phyloP scores from a whole-genome alignment of 2,888 invertebrate species.

The Himalopsyche kuldschensis region DNA sequence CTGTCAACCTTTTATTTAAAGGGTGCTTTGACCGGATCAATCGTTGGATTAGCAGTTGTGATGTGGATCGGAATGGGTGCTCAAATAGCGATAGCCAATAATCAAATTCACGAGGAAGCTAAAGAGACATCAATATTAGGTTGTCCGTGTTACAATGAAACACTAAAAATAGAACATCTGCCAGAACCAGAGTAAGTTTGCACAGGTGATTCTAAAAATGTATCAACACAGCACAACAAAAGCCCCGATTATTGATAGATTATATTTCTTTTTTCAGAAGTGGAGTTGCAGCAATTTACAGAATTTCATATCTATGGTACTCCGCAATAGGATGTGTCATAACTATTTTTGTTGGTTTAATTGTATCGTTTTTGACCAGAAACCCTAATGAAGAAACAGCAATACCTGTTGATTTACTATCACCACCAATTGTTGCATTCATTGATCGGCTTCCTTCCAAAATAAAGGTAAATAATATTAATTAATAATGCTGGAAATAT shows the following conservation, averaged over 20 bases:
- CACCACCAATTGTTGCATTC: conserved; percentile 66
- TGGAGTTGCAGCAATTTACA: conserved; percentile 60
- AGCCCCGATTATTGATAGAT: neutral
- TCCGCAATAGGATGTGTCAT: conserved; percentile 76
- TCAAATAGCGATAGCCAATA: conserved; percentile 60
- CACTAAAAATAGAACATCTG: conserved; percentile 17
- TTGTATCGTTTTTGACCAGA: conserved; percentile 67
- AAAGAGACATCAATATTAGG: conserved; percentile 58
- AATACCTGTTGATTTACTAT: conserved; percentile 68
- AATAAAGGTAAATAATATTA: conserved; percentile 49
- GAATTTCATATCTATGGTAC: conserved; percentile 90
- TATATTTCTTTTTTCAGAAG: conserved; percentile 23
- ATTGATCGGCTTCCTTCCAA: conserved; percentile 56
- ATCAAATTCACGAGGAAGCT: conserved; percentile 46
- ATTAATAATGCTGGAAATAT: no score
- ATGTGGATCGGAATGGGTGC: conserved; percentile 69
- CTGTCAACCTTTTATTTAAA: conserved; percentile 43
- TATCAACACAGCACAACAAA: neutral
- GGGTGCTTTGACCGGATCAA: conserved; percentile 69
- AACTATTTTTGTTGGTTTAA: conserved; percentile 72
- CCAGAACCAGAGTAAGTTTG: neutral
- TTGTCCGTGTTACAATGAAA: conserved; percentile 56
- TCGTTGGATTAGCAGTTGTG: conserved; percentile 63
- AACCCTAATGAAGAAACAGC: conserved; percentile 64
- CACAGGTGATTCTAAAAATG: neutral